Evolutionary conservation across 2,797 vertebrate genomes (phyloP).

Genomic region (Benthosema pterotum): DNA sequence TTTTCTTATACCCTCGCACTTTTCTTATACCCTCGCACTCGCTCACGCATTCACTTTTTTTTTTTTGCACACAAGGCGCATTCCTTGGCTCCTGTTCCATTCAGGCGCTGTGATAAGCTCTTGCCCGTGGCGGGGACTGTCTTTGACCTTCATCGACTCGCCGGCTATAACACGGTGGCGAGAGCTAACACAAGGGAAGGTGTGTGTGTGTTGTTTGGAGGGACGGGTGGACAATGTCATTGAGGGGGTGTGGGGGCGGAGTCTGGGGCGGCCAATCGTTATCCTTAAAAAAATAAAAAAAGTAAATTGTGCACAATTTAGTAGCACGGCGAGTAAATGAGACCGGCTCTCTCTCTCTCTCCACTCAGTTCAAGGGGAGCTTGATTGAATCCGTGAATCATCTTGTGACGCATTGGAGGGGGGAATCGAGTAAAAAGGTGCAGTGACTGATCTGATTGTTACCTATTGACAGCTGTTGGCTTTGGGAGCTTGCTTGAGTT

Average conservation of each 20-base stretch:
- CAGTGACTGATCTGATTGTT: slow-evolving; percentile 46
- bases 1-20: too few species aligned
- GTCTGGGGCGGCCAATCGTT: too few species aligned
- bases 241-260: too few species aligned
- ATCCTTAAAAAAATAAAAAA: too few species aligned
- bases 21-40: too few species aligned
- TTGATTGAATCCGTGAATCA: slow-evolving; percentile 51
- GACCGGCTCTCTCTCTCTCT: slow-evolving; percentile 31
- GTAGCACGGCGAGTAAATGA: slow-evolving; percentile 30
- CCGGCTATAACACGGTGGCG: background rate
- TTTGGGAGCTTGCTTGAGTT: slow-evolving; percentile 32
- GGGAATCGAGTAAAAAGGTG: slow-evolving; percentile 44
- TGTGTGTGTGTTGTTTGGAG: too few species aligned
- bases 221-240: too few species aligned
- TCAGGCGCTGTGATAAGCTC: background rate
- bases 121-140: background rate
- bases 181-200: background rate
- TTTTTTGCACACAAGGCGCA: too few species aligned
- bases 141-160: slow-evolving; percentile 8
- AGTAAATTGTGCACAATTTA: too few species aligned
- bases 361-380: slow-evolving; percentile 20
- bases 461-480: slow-evolving; percentile 40
- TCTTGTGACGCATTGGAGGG: slow-evolving; percentile 26
- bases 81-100: background rate
- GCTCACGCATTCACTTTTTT: too few species aligned